Percentiles rank a stretch among this genome's conserved stretches.
Conservation (phyloP, 2,888 invertebrate species). For the Orthosia cruda region DNA sequence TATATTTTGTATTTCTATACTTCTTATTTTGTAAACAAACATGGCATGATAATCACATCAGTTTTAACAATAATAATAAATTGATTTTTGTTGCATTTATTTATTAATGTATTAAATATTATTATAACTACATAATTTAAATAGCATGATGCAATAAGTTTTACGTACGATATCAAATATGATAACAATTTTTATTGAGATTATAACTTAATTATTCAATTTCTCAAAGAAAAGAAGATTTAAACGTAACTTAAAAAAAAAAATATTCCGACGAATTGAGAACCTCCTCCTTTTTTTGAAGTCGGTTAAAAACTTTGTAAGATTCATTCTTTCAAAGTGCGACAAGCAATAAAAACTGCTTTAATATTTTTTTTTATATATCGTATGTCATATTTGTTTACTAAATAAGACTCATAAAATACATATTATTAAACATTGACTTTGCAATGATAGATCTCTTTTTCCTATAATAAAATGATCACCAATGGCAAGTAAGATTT, state of each 20-base stretch:
- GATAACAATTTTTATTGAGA: too few relatives aligned
- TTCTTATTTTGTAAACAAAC: slow-evolving; percentile 35
- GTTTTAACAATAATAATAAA: not conserved
- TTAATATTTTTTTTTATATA: not conserved
- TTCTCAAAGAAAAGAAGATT: too few relatives aligned
- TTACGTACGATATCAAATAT: too few relatives aligned
- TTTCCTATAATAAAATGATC: slow-evolving; percentile 25
- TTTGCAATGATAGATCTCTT: slow-evolving; percentile 26
- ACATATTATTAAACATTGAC: slow-evolving; percentile 6
- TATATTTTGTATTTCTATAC: not conserved
- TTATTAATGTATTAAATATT: too few relatives aligned
- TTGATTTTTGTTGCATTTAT: too few relatives aligned
- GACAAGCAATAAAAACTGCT: not conserved
- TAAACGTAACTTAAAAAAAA: too few relatives aligned
- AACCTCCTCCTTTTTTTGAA: too few relatives aligned
- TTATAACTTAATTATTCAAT: too few relatives aligned
- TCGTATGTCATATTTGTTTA: slow-evolving; percentile 11
- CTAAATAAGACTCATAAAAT: slow-evolving; percentile 8
- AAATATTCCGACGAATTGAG: too few relatives aligned
- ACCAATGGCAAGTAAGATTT: not conserved
- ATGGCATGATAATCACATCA: not conserved
- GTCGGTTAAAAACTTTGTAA: too few relatives aligned
- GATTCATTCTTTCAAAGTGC: not conserved
- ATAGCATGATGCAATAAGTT: too few relatives aligned
- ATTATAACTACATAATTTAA: too few relatives aligned